These are phyloP conservation scores for Ferdinandea cuprea DNA, from an alignment of 2,888 invertebrate genomes.

Conservation along the genomic window DNA sequence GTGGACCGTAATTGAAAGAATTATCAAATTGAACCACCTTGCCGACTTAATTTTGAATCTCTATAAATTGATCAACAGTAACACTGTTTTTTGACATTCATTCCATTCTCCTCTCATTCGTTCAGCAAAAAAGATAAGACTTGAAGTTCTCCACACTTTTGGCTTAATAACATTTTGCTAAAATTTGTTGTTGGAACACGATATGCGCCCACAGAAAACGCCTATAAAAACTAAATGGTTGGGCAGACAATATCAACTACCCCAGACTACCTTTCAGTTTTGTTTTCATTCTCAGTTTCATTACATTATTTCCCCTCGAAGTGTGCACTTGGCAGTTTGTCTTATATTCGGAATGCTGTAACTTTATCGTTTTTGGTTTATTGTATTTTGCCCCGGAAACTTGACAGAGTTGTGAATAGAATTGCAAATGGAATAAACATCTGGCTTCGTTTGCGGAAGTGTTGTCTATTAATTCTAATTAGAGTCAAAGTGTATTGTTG, in stretches of 20 bases:
- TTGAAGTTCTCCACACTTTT: background rate
- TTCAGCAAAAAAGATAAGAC: background rate
- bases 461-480: constrained; percentile 19
- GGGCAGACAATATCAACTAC: background rate
- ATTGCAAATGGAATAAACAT: background rate
- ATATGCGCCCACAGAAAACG: constrained; percentile 33
- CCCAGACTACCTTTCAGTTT: constrained; percentile 40
- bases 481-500: constrained; percentile 13
- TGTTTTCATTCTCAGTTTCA: constrained; percentile 65
- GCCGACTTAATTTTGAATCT: background rate
- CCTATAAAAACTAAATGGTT: constrained; percentile 13
- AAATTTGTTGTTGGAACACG: constrained; percentile 14
- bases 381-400: background rate
- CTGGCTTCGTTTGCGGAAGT: constrained; percentile 2
- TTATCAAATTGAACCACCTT: no score
- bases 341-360: constrained; percentile 4
- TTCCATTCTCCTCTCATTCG: constrained; percentile 2
- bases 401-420: constrained; percentile 1
- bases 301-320: constrained; percentile 41
- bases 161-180: background rate
- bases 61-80: no score
- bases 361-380: background rate
- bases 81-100: background rate
- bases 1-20: no score
- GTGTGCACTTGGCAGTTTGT: constrained; percentile 37